Conservation (phyloP, 2,113 vertebrate species). For the Ploceus nigricollis region DNA sequence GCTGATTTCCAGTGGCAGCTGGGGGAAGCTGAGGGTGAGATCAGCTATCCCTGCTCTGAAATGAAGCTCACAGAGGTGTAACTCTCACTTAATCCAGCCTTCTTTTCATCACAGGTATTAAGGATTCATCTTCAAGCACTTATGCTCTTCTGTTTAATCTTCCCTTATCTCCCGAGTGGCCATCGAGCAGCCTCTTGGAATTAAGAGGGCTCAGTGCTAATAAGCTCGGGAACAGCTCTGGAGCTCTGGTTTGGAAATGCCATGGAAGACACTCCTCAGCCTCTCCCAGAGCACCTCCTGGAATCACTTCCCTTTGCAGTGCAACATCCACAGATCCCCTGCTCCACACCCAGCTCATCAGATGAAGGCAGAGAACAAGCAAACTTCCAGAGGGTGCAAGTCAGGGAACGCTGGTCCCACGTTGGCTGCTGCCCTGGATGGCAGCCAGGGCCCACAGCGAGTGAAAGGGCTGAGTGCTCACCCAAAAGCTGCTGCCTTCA, state of each 20-base stretch:
- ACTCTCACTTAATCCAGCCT: background rate
- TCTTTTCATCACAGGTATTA: slow-evolving; percentile 7
- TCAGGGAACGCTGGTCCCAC: background rate
- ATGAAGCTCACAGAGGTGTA: background rate
- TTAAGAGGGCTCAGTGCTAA: slow-evolving; percentile 14
- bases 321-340: background rate
- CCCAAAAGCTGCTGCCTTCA: background rate
- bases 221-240: background rate
- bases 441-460: background rate
- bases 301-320: background rate
- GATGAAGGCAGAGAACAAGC: background rate
- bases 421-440: fast-evolving
- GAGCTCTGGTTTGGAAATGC: background rate
- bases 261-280: background rate
- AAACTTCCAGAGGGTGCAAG: background rate
- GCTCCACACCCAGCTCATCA: background rate
- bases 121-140: slow-evolving; percentile 9
- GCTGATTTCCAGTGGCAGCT: background rate
- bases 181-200: background rate
- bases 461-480: background rate
- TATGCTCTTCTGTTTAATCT: slow-evolving; percentile 22
- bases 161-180: background rate
- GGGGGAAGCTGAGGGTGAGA: background rate
- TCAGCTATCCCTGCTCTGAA: background rate
- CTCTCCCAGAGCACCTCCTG: background rate